phyloP scores from a whole-genome alignment of 2,888 invertebrate genomes.

The Trachelus troglodyta region DNA sequence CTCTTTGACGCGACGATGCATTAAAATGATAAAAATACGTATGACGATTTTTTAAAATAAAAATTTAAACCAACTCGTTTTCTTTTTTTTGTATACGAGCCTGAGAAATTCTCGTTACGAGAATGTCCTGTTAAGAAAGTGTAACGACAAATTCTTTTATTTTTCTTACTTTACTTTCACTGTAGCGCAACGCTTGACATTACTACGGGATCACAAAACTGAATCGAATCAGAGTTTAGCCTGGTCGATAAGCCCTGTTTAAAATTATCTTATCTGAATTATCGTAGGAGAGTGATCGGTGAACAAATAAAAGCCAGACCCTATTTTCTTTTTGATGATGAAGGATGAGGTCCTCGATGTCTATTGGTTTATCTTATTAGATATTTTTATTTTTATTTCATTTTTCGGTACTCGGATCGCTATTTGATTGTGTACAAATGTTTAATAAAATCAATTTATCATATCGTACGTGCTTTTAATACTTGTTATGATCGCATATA shows the following conservation, averaged over 20 bases:
- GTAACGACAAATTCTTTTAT: neutral
- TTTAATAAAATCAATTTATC: neutral
- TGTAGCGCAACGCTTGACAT: neutral
- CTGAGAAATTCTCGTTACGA: neutral
- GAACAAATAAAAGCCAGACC: neutral
- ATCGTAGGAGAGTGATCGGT: neutral
- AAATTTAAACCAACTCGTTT: neutral
- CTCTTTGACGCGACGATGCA: neutral
- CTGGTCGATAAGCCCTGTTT: neutral
- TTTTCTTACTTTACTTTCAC: neutral
- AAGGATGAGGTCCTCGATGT: neutral
- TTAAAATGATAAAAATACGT: neutral
- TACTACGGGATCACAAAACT: neutral
- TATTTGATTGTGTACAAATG: neutral
- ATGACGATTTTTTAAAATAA: neutral
- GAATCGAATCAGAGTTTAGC: neutral
- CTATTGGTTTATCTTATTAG: neutral
- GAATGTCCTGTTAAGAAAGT: neutral
- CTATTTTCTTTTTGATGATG: neutral
- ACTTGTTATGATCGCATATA: no score
- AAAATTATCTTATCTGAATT: neutral
- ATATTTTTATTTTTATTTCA: neutral
- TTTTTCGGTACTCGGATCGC: neutral
- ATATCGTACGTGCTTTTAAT: neutral
- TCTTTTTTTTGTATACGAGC: no score